phyloP scores from a whole-genome alignment of 2,113 vertebrate species.

The Erpornis zantholeuca region DNA sequence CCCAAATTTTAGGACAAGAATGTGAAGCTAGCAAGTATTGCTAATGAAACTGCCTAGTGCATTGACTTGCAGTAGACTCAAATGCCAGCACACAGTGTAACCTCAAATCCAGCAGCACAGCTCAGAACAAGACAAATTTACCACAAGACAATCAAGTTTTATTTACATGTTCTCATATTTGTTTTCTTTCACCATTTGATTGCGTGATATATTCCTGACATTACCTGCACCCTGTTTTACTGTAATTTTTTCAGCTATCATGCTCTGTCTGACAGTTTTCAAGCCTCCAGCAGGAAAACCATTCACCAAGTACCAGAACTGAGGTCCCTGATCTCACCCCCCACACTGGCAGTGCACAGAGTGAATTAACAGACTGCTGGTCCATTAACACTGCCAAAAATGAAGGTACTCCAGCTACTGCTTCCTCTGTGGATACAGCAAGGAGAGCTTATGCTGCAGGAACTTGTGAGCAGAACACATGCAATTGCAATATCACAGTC shows the following conservation, averaged over 20 bases:
- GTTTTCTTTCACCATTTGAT: not conserved
- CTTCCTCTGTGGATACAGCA: not conserved
- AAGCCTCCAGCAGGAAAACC: not conserved
- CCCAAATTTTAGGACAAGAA: not conserved
- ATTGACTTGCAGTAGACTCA: not conserved
- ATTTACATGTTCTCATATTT: not conserved
- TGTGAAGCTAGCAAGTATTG: not conserved
- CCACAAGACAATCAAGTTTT: not conserved
- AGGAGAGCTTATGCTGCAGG: not conserved
- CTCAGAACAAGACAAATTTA: not conserved
- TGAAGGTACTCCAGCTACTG: not conserved
- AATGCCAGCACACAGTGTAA: not conserved
- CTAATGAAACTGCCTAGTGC: not conserved
- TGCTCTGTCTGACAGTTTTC: not conserved
- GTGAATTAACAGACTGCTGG: not conserved
- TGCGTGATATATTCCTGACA: not conserved
- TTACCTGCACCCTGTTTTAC: not conserved
- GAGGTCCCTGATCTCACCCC: not conserved
- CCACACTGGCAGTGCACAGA: accelerated
- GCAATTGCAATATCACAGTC: not conserved
- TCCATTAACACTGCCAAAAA: not conserved
- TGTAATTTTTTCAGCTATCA: not conserved
- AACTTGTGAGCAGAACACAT: not conserved
- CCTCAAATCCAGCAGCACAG: not conserved
- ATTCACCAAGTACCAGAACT: not conserved